Base-by-base conservation (phyloP, 1,140 invertebrate species). In the Saxidomus purpurata region DNA sequence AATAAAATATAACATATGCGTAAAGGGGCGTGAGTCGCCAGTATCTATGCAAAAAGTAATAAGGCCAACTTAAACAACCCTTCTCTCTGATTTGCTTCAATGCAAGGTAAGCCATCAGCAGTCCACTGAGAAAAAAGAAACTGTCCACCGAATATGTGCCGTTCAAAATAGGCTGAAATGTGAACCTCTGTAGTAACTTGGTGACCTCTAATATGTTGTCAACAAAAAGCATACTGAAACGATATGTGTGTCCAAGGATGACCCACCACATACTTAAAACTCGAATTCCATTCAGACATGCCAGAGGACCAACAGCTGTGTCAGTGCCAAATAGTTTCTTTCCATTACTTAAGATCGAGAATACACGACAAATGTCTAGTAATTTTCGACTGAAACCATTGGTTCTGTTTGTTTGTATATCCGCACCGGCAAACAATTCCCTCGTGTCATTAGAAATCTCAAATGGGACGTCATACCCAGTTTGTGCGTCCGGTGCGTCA, bases 211-310 rank as follows among this genome's bases (percentile, higher is more conserved):
- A 6, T 15, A 52, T 1, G 86, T 93, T 92, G 55, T 92, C 90
- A 28, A 79, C 19, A 67, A 76, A 13, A 9, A 1, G 19, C 19
- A 80, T n/a, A 11, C 25, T 36, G 90, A 94, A 94, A 36, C 76
- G 89, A 88, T 89, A 93, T 1, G 98, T 98, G 95, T 99, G 98
- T 0, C 98, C 98, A 3, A 98, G 97, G 61, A 99, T 98, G 0
- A 99, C 98, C 98, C 98, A 99, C 31, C 97, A 97, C 98, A 99
- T 98, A 91, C 98, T 98, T 49, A 99, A 97, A 0, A 98, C 97
- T 8, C 94, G 80, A 28, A 95, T 90, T 31, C 94, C 93, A 89
- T 94, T 91, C 61, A 92, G 81, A 61, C 79, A 89, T 13, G 89
- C 69, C n/a, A 92, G 55, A 11, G 89, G 88, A 17, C 91, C 86